Conservation (phyloP, 2,888 invertebrate genomes). For the Chymomyza caudatula region DNA sequence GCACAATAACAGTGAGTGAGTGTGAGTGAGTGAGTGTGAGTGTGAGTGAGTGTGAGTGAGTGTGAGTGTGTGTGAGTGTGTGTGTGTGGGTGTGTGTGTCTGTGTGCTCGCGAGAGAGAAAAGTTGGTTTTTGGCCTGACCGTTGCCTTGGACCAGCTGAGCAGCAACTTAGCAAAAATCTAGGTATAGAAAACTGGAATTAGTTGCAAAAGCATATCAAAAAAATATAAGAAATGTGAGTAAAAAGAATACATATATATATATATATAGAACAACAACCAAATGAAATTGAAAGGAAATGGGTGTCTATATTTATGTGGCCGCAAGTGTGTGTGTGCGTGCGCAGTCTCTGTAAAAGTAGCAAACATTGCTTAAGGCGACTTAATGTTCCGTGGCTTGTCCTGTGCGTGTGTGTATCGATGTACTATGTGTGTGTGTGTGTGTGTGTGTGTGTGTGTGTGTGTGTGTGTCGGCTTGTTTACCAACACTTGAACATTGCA, state of each 20-base stretch:
- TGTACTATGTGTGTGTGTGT: constrained; percentile 29
- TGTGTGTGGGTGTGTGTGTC: neutral
- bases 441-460: constrained; percentile 17
- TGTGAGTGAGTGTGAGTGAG: neutral
- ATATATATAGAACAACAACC: neutral
- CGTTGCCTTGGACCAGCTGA: constrained; percentile 26
- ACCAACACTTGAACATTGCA: constrained; percentile 59
- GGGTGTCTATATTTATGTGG: constrained; percentile 38
- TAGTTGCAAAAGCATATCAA: constrained; percentile 53
- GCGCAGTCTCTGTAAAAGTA: constrained; percentile 70
- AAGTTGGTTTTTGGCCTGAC: neutral
- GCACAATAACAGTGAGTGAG: neutral
- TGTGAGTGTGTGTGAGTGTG: neutral
- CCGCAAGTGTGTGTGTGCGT: constrained; percentile 30
- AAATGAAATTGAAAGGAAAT: constrained; percentile 59
- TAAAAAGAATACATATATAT: constrained; percentile 14
- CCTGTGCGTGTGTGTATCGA: neutral
- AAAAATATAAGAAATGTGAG: constrained; percentile 22
- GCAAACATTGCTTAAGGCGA: constrained; percentile 57
- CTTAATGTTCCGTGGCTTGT: neutral
- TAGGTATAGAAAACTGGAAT: constrained; percentile 42
- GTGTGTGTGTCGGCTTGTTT: constrained; percentile 54
- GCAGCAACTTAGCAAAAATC: constrained; percentile 37
- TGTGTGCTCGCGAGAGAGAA: too few species aligned
- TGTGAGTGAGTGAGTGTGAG: neutral